phyloP scores from a whole-genome alignment of 2,113 vertebrate genomes.

The Chascanopsetta lugubris region DNA sequence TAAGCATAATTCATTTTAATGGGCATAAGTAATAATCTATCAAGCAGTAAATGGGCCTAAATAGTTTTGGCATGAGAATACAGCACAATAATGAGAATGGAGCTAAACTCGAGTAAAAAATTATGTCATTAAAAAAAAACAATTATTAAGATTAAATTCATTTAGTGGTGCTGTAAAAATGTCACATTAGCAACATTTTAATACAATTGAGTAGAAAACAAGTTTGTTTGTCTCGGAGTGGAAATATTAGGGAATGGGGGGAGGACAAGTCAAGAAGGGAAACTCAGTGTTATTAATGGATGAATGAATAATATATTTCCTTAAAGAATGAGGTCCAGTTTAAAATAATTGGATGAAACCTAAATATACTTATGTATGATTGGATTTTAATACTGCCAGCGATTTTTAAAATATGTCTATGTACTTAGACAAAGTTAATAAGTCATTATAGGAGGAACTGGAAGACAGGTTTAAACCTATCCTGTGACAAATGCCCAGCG shows the following conservation, averaged over 20 bases:
- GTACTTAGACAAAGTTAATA: conserved; percentile 31
- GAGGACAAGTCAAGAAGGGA: neutral
- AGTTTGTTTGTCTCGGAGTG: neutral
- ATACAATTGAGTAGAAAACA: neutral
- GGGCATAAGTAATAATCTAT: neutral
- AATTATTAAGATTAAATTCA: neutral
- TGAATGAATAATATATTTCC: neutral
- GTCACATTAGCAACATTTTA: neutral
- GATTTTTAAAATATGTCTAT: neutral
- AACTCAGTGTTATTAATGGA: neutral
- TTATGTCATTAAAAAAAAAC: neutral
- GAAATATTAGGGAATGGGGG: neutral
- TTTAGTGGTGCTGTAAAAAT: neutral
- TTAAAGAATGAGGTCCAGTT: too few relatives aligned
- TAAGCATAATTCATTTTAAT: neutral
- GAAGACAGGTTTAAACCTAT: conserved; percentile 21
- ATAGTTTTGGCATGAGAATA: neutral
- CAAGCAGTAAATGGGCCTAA: neutral
- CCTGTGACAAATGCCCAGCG: conserved; percentile 32
- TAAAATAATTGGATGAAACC: neutral
- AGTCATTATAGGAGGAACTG: conserved; percentile 9
- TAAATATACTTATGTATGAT: neutral
- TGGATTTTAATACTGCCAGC: neutral
- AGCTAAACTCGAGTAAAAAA: neutral
- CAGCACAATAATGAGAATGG: neutral